Conservation (phyloP, 2,797 vertebrate genomes). For the Acomys russatus region DNA sequence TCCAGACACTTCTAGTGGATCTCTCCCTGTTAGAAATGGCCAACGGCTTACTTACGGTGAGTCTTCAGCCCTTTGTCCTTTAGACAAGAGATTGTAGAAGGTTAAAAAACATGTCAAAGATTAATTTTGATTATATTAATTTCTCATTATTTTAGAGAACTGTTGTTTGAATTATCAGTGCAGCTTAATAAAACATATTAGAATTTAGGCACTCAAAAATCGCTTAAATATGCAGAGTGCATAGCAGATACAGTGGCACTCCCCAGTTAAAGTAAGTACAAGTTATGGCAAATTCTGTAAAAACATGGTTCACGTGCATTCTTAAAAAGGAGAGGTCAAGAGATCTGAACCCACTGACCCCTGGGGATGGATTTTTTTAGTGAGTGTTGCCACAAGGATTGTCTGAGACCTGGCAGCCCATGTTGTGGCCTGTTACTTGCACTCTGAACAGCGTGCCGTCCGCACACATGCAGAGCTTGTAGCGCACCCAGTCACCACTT, state of each 20-base stretch:
- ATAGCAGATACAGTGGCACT: slow-evolving; percentile 37
- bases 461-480: slow-evolving; percentile 98
- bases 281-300: slow-evolving; percentile 81
- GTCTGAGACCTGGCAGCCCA: slow-evolving; percentile 97
- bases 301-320: slow-evolving; percentile 83
- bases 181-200: slow-evolving; percentile 62
- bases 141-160: slow-evolving; percentile 62
- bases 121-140: slow-evolving; percentile 55
- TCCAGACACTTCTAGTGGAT: background rate
- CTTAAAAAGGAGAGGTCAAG: slow-evolving; percentile 73
- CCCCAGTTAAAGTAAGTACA: slow-evolving; percentile 54
- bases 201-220: slow-evolving; percentile 51
- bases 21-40: background rate
- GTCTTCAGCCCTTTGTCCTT: slow-evolving; percentile 37
- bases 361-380: slow-evolving; percentile 78
- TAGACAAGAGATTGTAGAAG: slow-evolving; percentile 9
- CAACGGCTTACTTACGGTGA: background rate
- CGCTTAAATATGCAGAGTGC: slow-evolving; percentile 59
- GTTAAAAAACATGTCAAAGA: slow-evolving; percentile 66
- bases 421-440: slow-evolving; percentile 95
- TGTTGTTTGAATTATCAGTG: slow-evolving; percentile 44
- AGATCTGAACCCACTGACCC: background rate
- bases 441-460: slow-evolving; percentile 98
- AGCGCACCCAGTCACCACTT: slow-evolving; percentile 93
- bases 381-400: slow-evolving; percentile 94